Percentiles rank a stretch among this genome's conserved stretches.
Evolutionary conservation across 2,888 invertebrate species (phyloP).

Genomic region (Alloscopus bannaensis): DNA sequence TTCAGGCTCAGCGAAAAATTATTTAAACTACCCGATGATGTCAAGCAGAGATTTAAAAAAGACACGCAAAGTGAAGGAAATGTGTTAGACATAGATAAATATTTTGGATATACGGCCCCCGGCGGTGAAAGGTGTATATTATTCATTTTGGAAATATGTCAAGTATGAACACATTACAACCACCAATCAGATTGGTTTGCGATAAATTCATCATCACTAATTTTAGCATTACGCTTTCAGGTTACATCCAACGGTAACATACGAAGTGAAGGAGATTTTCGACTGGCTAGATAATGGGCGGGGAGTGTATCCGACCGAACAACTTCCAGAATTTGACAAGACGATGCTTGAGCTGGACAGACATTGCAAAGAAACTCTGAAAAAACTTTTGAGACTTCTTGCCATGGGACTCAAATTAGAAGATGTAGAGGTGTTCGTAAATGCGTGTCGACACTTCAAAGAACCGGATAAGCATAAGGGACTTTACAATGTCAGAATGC

Average conservation of each 20-base stretch:
- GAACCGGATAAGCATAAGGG: slow-evolving; percentile 24
- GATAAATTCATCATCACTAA: background rate
- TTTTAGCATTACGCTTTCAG: background rate
- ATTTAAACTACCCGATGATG: too few species aligned
- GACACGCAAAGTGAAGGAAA: too few species aligned
- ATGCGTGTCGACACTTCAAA: slow-evolving; percentile 32
- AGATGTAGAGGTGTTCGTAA: slow-evolving; percentile 40
- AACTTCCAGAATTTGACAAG: slow-evolving; percentile 37
- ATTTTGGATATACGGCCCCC: too few species aligned
- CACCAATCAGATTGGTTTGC: background rate
- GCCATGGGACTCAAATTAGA: slow-evolving; percentile 51
- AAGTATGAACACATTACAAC: background rate
- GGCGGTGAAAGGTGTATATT: too few species aligned
- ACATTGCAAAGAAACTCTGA: slow-evolving; percentile 37
- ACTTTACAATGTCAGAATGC: slow-evolving; percentile 19
- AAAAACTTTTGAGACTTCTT: slow-evolving; percentile 46
- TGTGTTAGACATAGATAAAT: too few species aligned
- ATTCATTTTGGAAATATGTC: background rate
- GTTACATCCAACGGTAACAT: slow-evolving; percentile 14
- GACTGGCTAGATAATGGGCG: slow-evolving; percentile 26
- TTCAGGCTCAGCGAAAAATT: too few species aligned
- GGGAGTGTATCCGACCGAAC: slow-evolving; percentile 28
- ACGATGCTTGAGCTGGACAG: slow-evolving; percentile 18
- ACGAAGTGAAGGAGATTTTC: slow-evolving; percentile 44
- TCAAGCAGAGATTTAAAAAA: too few species aligned